Evolutionary conservation across 1,140 invertebrate species (phyloP).

Genomic region (Drosophila watanabei): DNA sequence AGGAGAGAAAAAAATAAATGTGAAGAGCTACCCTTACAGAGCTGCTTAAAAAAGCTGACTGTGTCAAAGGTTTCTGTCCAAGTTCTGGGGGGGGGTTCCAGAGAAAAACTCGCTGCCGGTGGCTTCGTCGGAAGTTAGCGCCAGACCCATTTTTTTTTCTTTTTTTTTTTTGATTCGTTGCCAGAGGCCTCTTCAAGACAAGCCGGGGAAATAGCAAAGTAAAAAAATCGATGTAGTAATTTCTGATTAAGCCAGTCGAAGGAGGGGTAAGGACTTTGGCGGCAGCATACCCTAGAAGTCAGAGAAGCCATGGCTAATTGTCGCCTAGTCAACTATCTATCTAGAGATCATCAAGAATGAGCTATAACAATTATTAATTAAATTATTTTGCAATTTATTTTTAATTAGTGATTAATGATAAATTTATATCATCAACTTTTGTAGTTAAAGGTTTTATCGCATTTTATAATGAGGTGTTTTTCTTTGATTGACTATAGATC

Average conservation of each 20-base stretch:
- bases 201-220: slow-evolving; percentile 36
- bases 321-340: background rate
- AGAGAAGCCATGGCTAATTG: slow-evolving; percentile 29
- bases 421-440: no score
- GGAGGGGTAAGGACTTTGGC: slow-evolving; percentile 39
- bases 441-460: no score
- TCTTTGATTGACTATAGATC: no score
- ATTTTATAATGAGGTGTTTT: no score
- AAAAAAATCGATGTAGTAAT: slow-evolving; percentile 79
- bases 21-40: slow-evolving; percentile 72
- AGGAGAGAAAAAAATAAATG: slow-evolving; percentile 58
- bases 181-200: slow-evolving; percentile 67
- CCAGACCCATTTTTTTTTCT: slow-evolving; percentile 67
- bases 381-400: no score
- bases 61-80: slow-evolving; percentile 64
- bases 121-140: slow-evolving; percentile 61
- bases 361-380: no score
- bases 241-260: slow-evolving; percentile 59
- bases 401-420: no score
- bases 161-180: no score
- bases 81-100: slow-evolving; percentile 33
- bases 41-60: slow-evolving; percentile 69
- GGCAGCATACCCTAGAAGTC: background rate
- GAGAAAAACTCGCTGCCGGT: slow-evolving; percentile 7
- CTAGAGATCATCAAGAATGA: no score